Percentiles rank a stretch among this genome's conserved stretches.
These are phyloP conservation scores for Syrista parreyssii DNA, from an alignment of 2,888 invertebrate genomes.

Conservation along the genomic window DNA sequence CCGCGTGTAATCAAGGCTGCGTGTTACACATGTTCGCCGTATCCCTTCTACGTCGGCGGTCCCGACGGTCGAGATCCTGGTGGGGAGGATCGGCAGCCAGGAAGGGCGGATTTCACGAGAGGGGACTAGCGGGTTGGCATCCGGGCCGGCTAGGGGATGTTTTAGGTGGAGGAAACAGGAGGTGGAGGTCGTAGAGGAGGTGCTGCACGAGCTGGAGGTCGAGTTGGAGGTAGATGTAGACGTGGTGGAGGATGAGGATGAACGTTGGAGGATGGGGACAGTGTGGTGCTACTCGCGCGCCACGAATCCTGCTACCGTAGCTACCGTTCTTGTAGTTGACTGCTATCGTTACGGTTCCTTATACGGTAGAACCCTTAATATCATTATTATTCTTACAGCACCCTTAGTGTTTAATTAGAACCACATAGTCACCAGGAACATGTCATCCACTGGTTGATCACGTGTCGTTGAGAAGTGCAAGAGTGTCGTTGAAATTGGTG, in stretches of 20 bases:
- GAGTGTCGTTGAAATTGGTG: slow-evolving; percentile 35
- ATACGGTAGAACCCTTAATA: neutral
- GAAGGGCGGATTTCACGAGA: slow-evolving; percentile 7
- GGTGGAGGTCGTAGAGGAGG: slow-evolving; percentile 17
- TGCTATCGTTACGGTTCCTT: slow-evolving; percentile 28
- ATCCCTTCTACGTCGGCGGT: slow-evolving; percentile 33
- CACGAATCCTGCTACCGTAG: slow-evolving; percentile 24
- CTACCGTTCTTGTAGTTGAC: slow-evolving; percentile 20
- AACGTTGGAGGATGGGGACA: slow-evolving; percentile 7
- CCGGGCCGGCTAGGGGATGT: slow-evolving; percentile 3
- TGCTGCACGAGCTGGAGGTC: slow-evolving; percentile 5
- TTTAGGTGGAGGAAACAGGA: slow-evolving; percentile 4
- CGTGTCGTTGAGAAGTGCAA: neutral
- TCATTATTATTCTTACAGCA: neutral
- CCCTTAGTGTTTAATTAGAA: neutral
- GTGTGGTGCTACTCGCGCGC: slow-evolving; percentile 39
- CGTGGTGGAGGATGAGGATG: slow-evolving; percentile 4
- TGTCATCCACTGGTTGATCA: neutral
- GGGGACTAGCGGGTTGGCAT: neutral
- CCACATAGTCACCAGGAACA: neutral
- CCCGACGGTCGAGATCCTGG: slow-evolving; percentile 19
- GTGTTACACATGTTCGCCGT: slow-evolving; percentile 59
- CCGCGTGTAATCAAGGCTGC: slow-evolving; percentile 61
- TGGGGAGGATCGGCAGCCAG: slow-evolving; percentile 18
- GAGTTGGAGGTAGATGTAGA: neutral